Base-by-base conservation (phyloP, 2,888 invertebrate species). In the Petrolisthes manimaculis region DNA sequence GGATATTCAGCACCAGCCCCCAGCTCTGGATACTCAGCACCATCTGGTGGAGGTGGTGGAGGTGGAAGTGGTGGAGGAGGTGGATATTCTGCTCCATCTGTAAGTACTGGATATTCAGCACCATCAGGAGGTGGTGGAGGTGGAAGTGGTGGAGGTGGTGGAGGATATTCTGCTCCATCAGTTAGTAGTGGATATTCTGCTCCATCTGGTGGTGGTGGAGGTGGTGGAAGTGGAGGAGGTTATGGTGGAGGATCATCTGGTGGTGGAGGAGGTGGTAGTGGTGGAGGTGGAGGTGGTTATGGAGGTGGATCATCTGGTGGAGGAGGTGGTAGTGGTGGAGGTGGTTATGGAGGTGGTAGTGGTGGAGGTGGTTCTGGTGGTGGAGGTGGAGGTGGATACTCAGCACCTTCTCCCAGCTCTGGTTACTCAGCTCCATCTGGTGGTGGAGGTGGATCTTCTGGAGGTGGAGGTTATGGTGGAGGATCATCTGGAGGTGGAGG, bases 61-160 rank as follows among this genome's bases (percentile, higher is more conserved):
- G 67, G 67, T 67, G 18, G 24, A 0, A n/a, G 12, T 54, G 78
- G 78, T n/a, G n/a, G 54, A 78, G 78, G 78, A 51, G 78, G 78
- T 54, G 78, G 78, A 54, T n/a, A 74, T 6, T 74, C 14, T 8
- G 75, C 12, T 37, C 51, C 18, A 18, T 12, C 18, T 14, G 24
- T 6, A 54, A 54, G 78, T n/a, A 24, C n/a, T 54, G 78, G 78
- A 78, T 53, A 54, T 54, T 53, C 54, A 54, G 71, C n/a, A 37
- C 37, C 37, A 37, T 37, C 37, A 37, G 37, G 37, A 37, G 37
- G 37, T 37, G 71, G 71, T 37, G 71, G 71, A 71, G n/a, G 71
- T 14, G 71, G 71, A 71, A 24, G 78, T 53, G 54, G 54, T 18
- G n/a, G 78, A 3, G 21, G 12, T 9, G 37, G 21, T n/a, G 9